Evolutionary conservation across 37 sponge, comb jelly and placozoan species (phyloP), one percentile per base, ranked within the genome.

Genomic region (Cladorhizidae sp.): DNA sequence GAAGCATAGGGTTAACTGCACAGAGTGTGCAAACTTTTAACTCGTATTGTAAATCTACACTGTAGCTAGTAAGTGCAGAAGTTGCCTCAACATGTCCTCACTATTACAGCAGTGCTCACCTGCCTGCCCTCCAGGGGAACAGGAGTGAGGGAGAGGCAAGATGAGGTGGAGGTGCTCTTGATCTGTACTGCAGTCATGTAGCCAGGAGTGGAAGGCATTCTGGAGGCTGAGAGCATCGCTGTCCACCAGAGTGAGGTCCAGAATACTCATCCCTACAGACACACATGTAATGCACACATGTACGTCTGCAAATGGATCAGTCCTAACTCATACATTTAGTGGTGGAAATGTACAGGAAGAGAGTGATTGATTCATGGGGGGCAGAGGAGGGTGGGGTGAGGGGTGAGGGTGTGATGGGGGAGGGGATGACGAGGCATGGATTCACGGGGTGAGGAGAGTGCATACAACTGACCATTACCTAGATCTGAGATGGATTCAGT

Each of bases 141-240:
- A 35, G 35, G 57, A 88, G 55, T 20, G 65, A 29, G 43, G 78
- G 18, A 73, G 43, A 12, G 92, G 92, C 33, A 93, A 64, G 15
- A 59, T 20, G 26, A 94, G 68, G 56, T 90, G 88, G 23, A 94
- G 75, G 68, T 90, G 88, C 64, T 94, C 95, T 12, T 33, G 64
- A 59, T 94, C 95, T 38, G 85, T 84, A 39, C 81, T 59, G 77
- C 85, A 79, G 64, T 90, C 95, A 51, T 82, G 88, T 20, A 94
- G 75, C 95, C 95, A 94, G 35, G 70, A 29, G 57, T 85, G 83
- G 78, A 94, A 87, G n/a, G 73, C 35, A 51, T 31, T 80, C 74
- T 80, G 74, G 18, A 92, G 71, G 29, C 81, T 83, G 23, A 83
- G 80, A 23, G 79, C 70, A 74, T 92, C 88, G 52, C 83, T 89